phyloP scores from a whole-genome alignment of 2,797 vertebrate species.

The Oreochromis grahami region DNA sequence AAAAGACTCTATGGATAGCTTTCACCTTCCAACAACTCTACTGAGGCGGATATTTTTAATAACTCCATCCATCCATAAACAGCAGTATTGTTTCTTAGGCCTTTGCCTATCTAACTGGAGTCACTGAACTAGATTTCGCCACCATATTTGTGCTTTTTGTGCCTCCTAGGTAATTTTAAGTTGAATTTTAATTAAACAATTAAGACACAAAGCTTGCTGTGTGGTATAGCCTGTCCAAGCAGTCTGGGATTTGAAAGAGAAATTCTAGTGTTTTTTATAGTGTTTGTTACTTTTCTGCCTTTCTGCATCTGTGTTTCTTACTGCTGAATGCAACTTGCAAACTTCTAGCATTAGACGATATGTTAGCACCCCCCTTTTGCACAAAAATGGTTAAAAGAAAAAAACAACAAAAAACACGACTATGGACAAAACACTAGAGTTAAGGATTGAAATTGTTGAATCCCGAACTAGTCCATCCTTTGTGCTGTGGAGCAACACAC shows the following conservation, averaged over 20 bases:
- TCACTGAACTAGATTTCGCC: background rate
- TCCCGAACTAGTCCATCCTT: background rate
- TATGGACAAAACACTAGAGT: background rate
- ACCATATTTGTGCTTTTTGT: background rate
- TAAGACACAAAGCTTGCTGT: background rate
- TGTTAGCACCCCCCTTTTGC: background rate
- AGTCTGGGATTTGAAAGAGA: background rate
- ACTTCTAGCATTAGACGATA: background rate
- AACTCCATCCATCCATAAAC: background rate
- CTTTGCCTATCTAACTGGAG: background rate
- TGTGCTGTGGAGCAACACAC: background rate
- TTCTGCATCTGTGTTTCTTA: background rate
- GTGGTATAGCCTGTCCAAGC: background rate
- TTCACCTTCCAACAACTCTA: background rate
- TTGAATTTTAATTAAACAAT: background rate
- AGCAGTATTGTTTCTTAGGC: background rate
- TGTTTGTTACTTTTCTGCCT: background rate
- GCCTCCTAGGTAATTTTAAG: background rate
- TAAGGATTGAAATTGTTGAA: background rate
- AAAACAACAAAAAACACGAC: background rate
- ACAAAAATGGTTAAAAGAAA: background rate
- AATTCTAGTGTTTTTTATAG: background rate
- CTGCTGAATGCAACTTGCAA: background rate
- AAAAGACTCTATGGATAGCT: background rate
- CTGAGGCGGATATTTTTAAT: background rate